These are phyloP conservation scores for Baryphthengus martii DNA, from an alignment of 2,113 vertebrate species.

Conservation along the genomic window DNA sequence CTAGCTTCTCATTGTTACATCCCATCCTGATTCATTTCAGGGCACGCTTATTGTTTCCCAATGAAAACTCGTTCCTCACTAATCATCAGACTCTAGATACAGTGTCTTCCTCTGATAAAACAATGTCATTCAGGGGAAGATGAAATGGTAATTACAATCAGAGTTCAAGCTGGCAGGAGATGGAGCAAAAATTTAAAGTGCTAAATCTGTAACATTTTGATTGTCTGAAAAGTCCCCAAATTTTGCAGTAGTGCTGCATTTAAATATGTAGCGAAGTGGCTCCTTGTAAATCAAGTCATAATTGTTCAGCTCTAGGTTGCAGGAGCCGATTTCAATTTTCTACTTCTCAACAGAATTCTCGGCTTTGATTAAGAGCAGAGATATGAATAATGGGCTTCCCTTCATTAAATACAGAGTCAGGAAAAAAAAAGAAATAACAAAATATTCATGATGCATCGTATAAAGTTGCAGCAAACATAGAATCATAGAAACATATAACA, in stretches of 20 bases:
- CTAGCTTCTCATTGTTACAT: neutral
- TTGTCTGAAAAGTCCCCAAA: conserved; percentile 73
- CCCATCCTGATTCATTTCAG: neutral
- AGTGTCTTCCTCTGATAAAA: conserved; percentile 68
- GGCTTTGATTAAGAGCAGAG: conserved; percentile 68
- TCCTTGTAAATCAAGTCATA: conserved; percentile 75
- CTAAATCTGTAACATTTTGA: conserved; percentile 75
- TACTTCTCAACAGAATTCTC: conserved; percentile 55
- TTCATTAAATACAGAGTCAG: conserved; percentile 13
- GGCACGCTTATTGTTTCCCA: neutral
- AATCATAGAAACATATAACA: neutral
- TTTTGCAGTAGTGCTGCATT: conserved; percentile 67
- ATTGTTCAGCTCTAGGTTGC: conserved; percentile 66
- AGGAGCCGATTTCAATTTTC: conserved; percentile 57
- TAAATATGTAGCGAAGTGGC: conserved; percentile 61
- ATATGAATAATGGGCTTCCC: conserved; percentile 57
- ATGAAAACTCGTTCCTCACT: neutral
- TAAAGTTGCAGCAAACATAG: too few relatives aligned
- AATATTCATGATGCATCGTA: neutral
- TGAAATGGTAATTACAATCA: conserved; percentile 80
- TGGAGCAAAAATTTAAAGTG: conserved; percentile 78
- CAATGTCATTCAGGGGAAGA: conserved; percentile 69
- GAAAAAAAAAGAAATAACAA: conserved; percentile 28
- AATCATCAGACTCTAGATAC: conserved; percentile 24
- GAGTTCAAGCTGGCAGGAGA: conserved; percentile 72